Evolutionary conservation across 2,797 vertebrate genomes (phyloP), one percentile per base, ranked within the genome.

Genomic region (Helicolenus hilgendorfi): DNA sequence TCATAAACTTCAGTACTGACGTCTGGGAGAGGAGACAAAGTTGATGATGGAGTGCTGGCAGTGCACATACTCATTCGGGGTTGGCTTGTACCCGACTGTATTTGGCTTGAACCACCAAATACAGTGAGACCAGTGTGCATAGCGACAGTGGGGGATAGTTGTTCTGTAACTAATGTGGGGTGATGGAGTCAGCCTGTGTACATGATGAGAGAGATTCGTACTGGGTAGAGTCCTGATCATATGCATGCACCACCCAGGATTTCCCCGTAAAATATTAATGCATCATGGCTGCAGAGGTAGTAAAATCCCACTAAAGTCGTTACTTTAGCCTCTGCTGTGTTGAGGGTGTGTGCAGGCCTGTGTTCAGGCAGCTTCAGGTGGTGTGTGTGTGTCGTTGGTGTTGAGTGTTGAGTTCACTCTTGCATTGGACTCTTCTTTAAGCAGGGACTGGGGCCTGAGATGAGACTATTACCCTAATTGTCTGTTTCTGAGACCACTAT

Each of bases 201-300:
- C 77, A 62, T 27, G 29, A 85, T 82, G 84, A 79, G 77, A 89
- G 58, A 58, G 77, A 71, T 77, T 83, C 45, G 58, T 70, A 75
- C 31, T 6, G 27, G 65, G 82, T 69, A 87, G 81, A 85, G 89
- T 89, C 79, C 82, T 83, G 87, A 68, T 87, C 87, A 56, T 77
- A 83, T 76, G 81, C 71, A 79, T 45, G 72, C 83, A 79, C 88
- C 86, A 87, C 85, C 89, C 89, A 92, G 95, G 84, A 92, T 94
- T 80, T 91, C 85, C 83, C 73, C 75, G 92, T 97, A 38, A 96
- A 96, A 94, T 95, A 97, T 96, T 88, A 92, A 96, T 93, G 85
- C 72, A 56, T 77, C 88, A 80, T 56, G 35, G 87, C 90, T 86
- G 89, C 93, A 92, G 87, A 93, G 89, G 77, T 88, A 76, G 81